A percentile compares a stretch with the other conserved stretches of the same genome.
Evolutionary conservation across 2,888 invertebrate genomes (phyloP).

Genomic region (Megalurothrips usitatus): DNA sequence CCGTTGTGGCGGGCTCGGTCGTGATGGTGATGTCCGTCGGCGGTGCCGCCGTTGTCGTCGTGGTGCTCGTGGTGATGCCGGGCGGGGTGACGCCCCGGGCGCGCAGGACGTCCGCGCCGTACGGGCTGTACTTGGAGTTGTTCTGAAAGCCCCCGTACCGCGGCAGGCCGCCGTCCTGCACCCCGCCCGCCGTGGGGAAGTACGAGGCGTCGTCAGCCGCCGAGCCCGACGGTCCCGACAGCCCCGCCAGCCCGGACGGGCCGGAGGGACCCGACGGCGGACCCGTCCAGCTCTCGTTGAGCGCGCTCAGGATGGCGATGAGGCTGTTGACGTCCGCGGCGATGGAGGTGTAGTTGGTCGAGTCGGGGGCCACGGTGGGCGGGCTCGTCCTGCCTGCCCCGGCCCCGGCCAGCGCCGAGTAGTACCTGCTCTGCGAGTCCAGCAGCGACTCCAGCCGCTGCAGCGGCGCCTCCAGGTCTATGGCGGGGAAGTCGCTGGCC

Average conservation of each 20-base stretch:
- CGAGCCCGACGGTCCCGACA: conserved; percentile 33
- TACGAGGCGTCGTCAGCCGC: conserved; percentile 40
- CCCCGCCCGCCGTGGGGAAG: conserved; percentile 43
- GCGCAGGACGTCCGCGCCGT: conserved; percentile 37
- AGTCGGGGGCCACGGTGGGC: conserved; percentile 20
- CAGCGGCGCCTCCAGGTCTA: conserved; percentile 18
- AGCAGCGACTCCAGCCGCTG: conserved; percentile 11
- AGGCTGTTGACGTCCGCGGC: conserved; percentile 35
- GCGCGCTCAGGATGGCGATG: conserved; percentile 33
- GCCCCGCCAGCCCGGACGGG: background rate
- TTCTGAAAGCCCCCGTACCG: conserved; percentile 43
- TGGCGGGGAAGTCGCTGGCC: conserved; percentile 39
- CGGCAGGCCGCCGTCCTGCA: conserved; percentile 40
- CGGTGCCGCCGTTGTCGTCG: conserved; percentile 17
- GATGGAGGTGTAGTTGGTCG: conserved; percentile 34
- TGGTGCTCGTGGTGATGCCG: conserved; percentile 30
- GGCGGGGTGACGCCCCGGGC: conserved; percentile 36
- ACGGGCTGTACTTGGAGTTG: conserved; percentile 39
- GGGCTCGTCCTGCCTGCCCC: background rate
- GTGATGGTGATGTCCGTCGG: background rate
- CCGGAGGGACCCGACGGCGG: conserved; percentile 1
- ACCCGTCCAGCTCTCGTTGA: conserved; percentile 28
- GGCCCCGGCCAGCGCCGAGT: background rate
- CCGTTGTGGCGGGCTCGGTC: conserved; percentile 30
- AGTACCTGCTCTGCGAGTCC: conserved; percentile 18